Evolutionary conservation across 2,888 invertebrate species (phyloP).

Genomic region (Melipona beecheii): DNA sequence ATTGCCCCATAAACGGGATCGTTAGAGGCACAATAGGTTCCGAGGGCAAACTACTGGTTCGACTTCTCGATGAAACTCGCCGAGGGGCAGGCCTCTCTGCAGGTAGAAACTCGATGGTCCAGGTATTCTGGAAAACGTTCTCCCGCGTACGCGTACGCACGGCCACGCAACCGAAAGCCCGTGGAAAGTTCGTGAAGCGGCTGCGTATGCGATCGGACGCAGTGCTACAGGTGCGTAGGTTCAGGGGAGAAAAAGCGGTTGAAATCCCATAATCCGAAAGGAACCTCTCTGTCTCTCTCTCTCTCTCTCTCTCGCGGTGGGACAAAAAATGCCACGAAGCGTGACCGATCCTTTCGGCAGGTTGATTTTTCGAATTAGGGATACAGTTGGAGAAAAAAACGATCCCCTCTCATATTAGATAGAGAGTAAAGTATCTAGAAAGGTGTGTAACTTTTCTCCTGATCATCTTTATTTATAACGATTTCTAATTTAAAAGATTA

Average conservation of each 20-base stretch:
- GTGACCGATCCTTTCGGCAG: slow-evolving; percentile 56
- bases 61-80: slow-evolving; percentile 51
- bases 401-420: not conserved
- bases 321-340: slow-evolving; percentile 45
- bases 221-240: slow-evolving; percentile 62
- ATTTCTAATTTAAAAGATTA: too few relatives aligned
- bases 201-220: not conserved
- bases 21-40: slow-evolving; percentile 53
- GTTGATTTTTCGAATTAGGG: slow-evolving; percentile 52
- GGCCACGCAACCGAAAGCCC: slow-evolving; percentile 52
- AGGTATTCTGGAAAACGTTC: slow-evolving; percentile 65
- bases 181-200: not conserved
- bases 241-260: slow-evolving; percentile 40
- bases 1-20: slow-evolving; percentile 57
- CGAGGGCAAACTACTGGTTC: slow-evolving; percentile 44
- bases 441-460: not conserved
- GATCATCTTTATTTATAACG: not conserved
- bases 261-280: slow-evolving; percentile 57
- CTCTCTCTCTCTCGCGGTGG: slow-evolving; percentile 1
- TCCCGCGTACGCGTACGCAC: slow-evolving; percentile 49
- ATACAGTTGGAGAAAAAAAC: slow-evolving; percentile 11
- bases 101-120: slow-evolving; percentile 63
- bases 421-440: not conserved
- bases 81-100: slow-evolving; percentile 44
- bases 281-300: slow-evolving; percentile 19